Evolutionary conservation across 2,113 vertebrate genomes (phyloP).

Genomic region (Gobio gobio): DNA sequence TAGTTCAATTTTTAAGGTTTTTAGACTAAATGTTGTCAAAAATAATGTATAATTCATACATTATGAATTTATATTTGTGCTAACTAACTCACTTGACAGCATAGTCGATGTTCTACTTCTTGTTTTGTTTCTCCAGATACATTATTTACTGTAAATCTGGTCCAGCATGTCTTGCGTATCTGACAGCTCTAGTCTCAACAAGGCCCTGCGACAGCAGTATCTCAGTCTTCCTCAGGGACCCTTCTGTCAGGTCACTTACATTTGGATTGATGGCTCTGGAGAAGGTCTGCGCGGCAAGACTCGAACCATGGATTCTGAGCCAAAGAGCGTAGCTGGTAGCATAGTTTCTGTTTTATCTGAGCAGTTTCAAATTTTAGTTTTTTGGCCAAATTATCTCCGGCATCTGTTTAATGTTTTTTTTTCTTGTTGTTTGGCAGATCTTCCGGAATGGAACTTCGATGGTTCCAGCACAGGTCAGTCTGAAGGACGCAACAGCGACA

Average conservation of each 20-base stretch:
- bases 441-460: slow-evolving; percentile 79
- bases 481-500: slow-evolving; percentile 84
- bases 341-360: neutral
- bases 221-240: slow-evolving; percentile 74
- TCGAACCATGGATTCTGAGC: slow-evolving; percentile 74
- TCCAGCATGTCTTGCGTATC: slow-evolving; percentile 68
- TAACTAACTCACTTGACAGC: neutral
- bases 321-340: slow-evolving; percentile 73
- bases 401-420: too few relatives aligned
- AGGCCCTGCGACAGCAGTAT: slow-evolving; percentile 77
- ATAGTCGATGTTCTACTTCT: neutral
- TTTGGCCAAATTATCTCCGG: too few relatives aligned
- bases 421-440: slow-evolving; percentile 63
- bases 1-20: too few relatives aligned
- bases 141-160: neutral
- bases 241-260: slow-evolving; percentile 75
- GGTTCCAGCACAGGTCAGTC: slow-evolving; percentile 80
- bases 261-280: slow-evolving; percentile 81
- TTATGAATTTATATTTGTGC: too few relatives aligned
- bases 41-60: too few relatives aligned
- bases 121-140: neutral
- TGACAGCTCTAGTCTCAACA: slow-evolving; percentile 78
- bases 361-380: neutral
- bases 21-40: too few relatives aligned
- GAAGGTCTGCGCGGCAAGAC: slow-evolving; percentile 78